Conservation (phyloP, 2,888 invertebrate species). For the Microctonus hyperodae region DNA sequence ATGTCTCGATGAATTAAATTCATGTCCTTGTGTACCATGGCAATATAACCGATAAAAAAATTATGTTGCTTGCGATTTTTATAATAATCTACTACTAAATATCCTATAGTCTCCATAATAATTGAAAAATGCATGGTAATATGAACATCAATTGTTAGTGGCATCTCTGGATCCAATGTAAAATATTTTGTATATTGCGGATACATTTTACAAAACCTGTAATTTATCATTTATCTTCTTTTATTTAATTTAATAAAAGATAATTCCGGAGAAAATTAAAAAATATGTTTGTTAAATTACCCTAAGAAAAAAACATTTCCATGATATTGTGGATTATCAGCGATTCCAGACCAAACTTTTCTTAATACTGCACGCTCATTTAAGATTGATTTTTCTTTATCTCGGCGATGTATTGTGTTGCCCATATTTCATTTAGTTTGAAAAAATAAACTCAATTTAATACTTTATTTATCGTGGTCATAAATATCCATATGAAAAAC, state of each 20-base stretch:
- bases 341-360: conserved; percentile 45
- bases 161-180: conserved; percentile 39
- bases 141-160: conserved; percentile 42
- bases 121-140: conserved; percentile 44
- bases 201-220: conserved; percentile 45
- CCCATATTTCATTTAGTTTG: conserved; percentile 28
- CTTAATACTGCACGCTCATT: conserved; percentile 43
- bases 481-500: conserved; percentile 5
- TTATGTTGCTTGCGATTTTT: conserved; percentile 45
- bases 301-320: conserved; percentile 46
- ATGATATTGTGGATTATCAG: conserved; percentile 47
- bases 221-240: conserved; percentile 22
- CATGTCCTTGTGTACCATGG: conserved; percentile 55
- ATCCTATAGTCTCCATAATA: conserved; percentile 49
- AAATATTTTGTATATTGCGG: conserved; percentile 50
- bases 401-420: conserved; percentile 15
- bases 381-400: conserved; percentile 36
- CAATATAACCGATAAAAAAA: conserved; percentile 47
- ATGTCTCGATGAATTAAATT: conserved; percentile 43
- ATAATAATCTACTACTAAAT: conserved; percentile 47
- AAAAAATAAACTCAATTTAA: background rate
- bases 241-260: conserved; percentile 4
- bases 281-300: conserved; percentile 33
- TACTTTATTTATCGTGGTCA: background rate
- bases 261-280: background rate